These are phyloP conservation scores for Anolis sagrei DNA, from an alignment of 2,113 vertebrate species.

Conservation along the genomic window DNA sequence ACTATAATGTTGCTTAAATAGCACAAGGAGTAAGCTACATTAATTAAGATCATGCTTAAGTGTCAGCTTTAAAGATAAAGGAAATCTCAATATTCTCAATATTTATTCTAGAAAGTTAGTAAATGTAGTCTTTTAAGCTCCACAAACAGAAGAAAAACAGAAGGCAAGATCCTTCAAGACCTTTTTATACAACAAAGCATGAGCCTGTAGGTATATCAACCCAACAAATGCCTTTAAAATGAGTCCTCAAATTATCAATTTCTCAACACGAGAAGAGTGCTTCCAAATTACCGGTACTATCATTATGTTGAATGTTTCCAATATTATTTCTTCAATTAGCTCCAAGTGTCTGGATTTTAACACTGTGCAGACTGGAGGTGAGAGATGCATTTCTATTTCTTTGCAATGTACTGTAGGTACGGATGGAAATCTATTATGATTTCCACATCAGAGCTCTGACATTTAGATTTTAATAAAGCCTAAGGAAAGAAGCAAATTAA, in stretches of 20 bases:
- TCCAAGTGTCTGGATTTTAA: slow-evolving; percentile 37
- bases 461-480: not conserved
- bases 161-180: too few species aligned
- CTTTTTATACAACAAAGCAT: too few species aligned
- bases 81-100: not conserved
- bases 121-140: too few species aligned
- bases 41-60: not conserved
- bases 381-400: too few species aligned
- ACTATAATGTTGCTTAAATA: not conserved
- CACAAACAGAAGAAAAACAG: too few species aligned
- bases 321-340: slow-evolving; percentile 44
- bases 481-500: slow-evolving; percentile 1
- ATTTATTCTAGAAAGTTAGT: slow-evolving; percentile 10
- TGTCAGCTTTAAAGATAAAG: not conserved
- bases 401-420: too few species aligned
- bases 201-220: too few species aligned
- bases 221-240: too few species aligned
- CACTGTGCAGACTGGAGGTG: too few species aligned
- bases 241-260: too few species aligned
- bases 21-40: not conserved
- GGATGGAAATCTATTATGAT: not conserved
- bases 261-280: too few species aligned
- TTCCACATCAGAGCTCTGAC: not conserved
- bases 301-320: slow-evolving; percentile 25
- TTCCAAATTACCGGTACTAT: too few species aligned